Evolutionary conservation across 2,113 vertebrate species (phyloP).

Genomic region (Capreolus pygargus): DNA sequence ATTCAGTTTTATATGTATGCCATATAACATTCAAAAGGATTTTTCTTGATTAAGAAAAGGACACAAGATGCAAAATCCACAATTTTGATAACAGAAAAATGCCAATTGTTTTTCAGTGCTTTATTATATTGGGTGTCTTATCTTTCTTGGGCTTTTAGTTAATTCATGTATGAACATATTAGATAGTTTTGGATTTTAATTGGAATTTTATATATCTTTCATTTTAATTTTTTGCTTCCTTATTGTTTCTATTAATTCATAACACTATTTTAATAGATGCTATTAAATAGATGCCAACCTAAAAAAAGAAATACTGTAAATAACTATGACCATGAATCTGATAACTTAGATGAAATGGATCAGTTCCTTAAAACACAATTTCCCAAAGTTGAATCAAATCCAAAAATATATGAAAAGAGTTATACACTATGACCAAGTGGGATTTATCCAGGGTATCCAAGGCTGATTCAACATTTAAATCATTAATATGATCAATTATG

Average conservation of each 20-base stretch:
- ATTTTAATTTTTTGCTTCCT: conserved; percentile 94
- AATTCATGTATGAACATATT: conserved; percentile 87
- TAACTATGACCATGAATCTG: background rate
- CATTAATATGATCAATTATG: background rate
- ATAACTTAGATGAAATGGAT: background rate
- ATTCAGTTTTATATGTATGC: conserved; percentile 99
- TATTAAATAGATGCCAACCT: conserved; percentile 87
- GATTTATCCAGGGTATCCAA: background rate
- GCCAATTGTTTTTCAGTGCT: conserved; percentile 90
- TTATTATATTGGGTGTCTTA: conserved; percentile 88
- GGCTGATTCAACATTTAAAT: background rate
- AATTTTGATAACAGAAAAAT: conserved; percentile 90
- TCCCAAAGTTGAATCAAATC: background rate
- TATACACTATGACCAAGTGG: background rate
- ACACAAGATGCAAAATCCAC: conserved; percentile 87
- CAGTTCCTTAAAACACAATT: background rate
- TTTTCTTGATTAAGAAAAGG: conserved; percentile 93
- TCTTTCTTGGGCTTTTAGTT: conserved; percentile 89
- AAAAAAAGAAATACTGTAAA: conserved; percentile 42
- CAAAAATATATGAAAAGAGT: background rate
- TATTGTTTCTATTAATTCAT: conserved; percentile 92
- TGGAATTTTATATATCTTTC: conserved; percentile 93
- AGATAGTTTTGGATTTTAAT: conserved; percentile 88
- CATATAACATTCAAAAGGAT: conserved; percentile 96
- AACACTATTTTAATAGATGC: conserved; percentile 97